Conservation (phyloP, 2,113 vertebrate species). For the Microcebus murinus region DNA sequence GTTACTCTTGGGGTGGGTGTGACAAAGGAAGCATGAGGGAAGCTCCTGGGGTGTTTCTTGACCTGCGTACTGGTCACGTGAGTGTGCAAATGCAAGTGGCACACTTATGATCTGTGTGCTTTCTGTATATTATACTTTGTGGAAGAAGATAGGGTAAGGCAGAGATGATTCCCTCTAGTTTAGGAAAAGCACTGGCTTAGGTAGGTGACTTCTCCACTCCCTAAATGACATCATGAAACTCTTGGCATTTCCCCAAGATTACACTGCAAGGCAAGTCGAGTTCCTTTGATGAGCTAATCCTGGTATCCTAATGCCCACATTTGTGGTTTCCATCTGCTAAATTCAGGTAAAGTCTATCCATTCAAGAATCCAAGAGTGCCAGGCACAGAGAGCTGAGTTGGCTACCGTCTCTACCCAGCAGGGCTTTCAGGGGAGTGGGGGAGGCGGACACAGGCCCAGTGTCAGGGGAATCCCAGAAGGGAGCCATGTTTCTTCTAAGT, state of each 20-base stretch:
- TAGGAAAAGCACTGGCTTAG: not conserved
- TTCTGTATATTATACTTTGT: not conserved
- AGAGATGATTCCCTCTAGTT: not conserved
- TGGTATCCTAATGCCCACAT: not conserved
- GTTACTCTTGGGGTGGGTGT: not conserved
- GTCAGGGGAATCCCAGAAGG: not conserved
- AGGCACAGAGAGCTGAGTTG: not conserved
- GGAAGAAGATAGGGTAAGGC: not conserved
- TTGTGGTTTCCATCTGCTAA: not conserved
- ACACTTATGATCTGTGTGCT: not conserved
- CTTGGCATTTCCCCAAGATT: not conserved
- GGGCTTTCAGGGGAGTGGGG: not conserved
- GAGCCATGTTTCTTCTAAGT: not conserved
- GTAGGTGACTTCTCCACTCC: not conserved
- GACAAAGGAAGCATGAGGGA: not conserved
- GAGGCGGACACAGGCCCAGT: not conserved
- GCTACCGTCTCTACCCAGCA: not conserved
- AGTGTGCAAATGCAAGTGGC: not conserved
- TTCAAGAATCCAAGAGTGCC: not conserved
- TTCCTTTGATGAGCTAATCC: not conserved
- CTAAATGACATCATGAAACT: not conserved
- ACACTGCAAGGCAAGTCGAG: not conserved
- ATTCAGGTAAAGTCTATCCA: not conserved
- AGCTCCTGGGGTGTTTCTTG: not conserved
- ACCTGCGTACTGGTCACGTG: not conserved